A percentile compares a stretch with the other conserved stretches of the same genome.
Evolutionary conservation across 2,888 invertebrate genomes (phyloP).

Genomic region (Priapulus caudatus): DNA sequence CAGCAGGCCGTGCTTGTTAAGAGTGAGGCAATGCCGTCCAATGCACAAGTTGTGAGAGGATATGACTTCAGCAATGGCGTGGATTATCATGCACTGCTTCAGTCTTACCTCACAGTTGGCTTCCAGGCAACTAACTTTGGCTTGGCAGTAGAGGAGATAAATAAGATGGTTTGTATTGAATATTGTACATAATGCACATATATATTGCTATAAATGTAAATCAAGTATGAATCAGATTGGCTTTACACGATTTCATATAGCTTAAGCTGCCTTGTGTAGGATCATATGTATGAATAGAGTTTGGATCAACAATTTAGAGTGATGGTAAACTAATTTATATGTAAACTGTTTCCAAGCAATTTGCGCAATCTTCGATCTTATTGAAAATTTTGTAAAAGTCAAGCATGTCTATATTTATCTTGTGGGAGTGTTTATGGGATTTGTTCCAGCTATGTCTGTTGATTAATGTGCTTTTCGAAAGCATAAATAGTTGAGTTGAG

Average conservation of each 20-base stretch:
- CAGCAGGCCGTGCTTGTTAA: constrained; percentile 58
- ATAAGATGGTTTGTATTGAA: constrained; percentile 58
- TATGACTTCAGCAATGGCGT: constrained; percentile 86
- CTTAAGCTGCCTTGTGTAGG: constrained; percentile 7
- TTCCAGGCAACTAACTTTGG: constrained; percentile 96
- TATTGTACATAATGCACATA: neutral
- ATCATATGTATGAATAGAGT: too few species aligned
- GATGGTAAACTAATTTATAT: too few species aligned
- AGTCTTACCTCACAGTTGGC: constrained; percentile 68
- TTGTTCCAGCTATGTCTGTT: too few species aligned
- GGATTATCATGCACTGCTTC: constrained; percentile 68
- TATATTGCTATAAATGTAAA: neutral
- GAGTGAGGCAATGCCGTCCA: constrained; percentile 53
- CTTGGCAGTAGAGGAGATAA: constrained; percentile 74
- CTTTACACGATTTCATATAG: constrained; percentile 2
- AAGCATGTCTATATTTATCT: too few species aligned
- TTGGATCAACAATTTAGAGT: too few species aligned
- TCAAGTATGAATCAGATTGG: constrained; percentile 7
- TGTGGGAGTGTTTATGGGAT: too few species aligned
- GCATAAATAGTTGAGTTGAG: too few species aligned
- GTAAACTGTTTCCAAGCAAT: too few species aligned
- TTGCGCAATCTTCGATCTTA: too few species aligned
- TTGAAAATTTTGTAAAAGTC: too few species aligned
- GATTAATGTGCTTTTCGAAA: too few species aligned
- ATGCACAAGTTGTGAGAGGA: constrained; percentile 60